Evolutionary conservation across 1,140 invertebrate genomes (phyloP), one percentile per base, ranked within the genome.

Genomic region (Drosophila subpulchrella): DNA sequence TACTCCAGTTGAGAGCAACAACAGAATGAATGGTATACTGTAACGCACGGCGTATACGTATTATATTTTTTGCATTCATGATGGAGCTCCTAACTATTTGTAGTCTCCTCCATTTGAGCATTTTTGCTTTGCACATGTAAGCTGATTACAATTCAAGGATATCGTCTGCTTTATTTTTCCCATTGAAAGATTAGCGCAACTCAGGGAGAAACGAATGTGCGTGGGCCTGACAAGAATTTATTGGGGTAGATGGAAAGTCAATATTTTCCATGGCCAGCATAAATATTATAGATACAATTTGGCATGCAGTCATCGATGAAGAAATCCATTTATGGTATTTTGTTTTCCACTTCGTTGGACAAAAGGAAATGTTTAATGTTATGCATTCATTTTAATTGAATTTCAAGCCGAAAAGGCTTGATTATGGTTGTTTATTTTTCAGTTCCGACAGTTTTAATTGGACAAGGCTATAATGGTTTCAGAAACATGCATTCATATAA

Each of bases 121-220:
- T 34, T 74, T 74, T 53, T 36, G 53, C 47, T 39, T 51, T 24
- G 67, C 36, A 60, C 53, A 24, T 42, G 47, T 75, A 79, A 86
- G 78, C 82, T 79, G 79, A 72, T 78, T 83, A 83, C 15, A 27
- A 41, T 86, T 42, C 55, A 60, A 62, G 63, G 39, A 51, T 48
- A 67, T 71, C 36, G 59, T 53, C 17, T 38, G 50, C 39, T 48
- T 48, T 36, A 57, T 73, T 48, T 66, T 71, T 48, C 24, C 50
- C 58, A 63, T 61, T 42, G 30, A 34, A 36, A 47, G 75, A 83
- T 83, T 83, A 82, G 39, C 38, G 59, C 20, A 27, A 66, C 67
- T 24, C 34, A 38, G 7, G 20, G 20, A 58, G 27, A 50, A 39
- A n/a, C 3, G 11, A 30, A 20, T 53, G 36, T 24, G 15, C 10